Conservation (phyloP, 2,797 vertebrate genomes). For the Gymnoscopelus braueri region DNA sequence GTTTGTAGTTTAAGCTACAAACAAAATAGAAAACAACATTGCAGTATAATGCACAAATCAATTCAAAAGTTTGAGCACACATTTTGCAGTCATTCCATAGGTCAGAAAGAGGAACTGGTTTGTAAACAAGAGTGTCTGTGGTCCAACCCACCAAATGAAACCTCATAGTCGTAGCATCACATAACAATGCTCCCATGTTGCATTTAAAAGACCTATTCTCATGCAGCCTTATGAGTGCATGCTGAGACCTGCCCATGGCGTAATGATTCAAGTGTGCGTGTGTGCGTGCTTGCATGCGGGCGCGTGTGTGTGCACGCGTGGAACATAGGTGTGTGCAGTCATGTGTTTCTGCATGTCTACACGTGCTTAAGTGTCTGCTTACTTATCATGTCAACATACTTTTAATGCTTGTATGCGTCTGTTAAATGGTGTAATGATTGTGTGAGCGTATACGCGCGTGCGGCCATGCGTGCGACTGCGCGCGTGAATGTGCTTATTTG, state of each 20-base stretch:
- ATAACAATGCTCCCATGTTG: background rate
- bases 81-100: background rate
- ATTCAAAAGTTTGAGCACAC: background rate
- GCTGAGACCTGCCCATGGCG: slow-evolving; percentile 6
- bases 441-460: too few species aligned
- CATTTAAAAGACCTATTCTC: slow-evolving; percentile 2
- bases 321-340: background rate
- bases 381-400: background rate
- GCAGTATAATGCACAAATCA: background rate
- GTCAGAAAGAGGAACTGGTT: background rate
- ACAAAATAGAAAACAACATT: background rate
- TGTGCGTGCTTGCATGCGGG: background rate
- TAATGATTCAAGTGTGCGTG: background rate
- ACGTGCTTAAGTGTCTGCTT: background rate
- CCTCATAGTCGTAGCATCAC: background rate
- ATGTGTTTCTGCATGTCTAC: background rate
- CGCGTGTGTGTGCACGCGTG: background rate
- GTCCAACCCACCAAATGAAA: background rate
- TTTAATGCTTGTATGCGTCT: too few species aligned
- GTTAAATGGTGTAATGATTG: too few species aligned
- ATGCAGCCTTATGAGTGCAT: background rate
- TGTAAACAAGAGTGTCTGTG: background rate
- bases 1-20: background rate
- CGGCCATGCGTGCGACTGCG: background rate
- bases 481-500: background rate